Percentiles rank a stretch among this genome's conserved stretches.
phyloP scores from a whole-genome alignment of 1,140 invertebrate species.

The Anthonomus grandis region DNA sequence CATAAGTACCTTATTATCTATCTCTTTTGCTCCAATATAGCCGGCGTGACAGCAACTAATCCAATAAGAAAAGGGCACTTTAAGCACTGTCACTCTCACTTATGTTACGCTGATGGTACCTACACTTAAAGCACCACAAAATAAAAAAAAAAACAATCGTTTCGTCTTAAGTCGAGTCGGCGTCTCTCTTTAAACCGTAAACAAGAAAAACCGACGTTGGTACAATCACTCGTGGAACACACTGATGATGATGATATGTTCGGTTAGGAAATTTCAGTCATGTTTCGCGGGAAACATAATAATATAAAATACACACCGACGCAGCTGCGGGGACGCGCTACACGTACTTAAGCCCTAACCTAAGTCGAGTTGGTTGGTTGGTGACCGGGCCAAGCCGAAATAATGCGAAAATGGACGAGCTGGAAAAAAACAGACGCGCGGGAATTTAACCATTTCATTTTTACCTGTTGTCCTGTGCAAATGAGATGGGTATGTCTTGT shows the following conservation, averaged over 20 bases:
- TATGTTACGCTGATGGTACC: too few relatives aligned
- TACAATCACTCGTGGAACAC: slow-evolving; percentile 9
- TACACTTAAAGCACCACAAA: too few relatives aligned
- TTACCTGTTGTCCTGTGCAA: slow-evolving; percentile 17
- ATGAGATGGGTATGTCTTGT: neutral
- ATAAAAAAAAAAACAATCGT: too few relatives aligned
- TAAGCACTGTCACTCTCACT: neutral
- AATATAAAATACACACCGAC: too few relatives aligned
- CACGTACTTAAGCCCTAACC: too few relatives aligned
- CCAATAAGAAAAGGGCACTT: slow-evolving; percentile 4
- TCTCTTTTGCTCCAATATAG: too few relatives aligned
- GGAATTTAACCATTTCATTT: slow-evolving; percentile 15
- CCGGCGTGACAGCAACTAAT: neutral
- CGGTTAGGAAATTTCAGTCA: slow-evolving; percentile 24
- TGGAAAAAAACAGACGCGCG: slow-evolving; percentile 18
- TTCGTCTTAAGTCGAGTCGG: too few relatives aligned
- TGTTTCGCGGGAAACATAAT: slow-evolving; percentile 16
- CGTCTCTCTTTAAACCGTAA: slow-evolving; percentile 2
- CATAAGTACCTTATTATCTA: too few relatives aligned
- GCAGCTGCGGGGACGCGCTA: slow-evolving; percentile 26
- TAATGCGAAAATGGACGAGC: slow-evolving; percentile 26
- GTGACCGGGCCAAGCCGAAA: slow-evolving; percentile 21
- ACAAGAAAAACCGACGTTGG: slow-evolving; percentile 11
- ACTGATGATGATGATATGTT: slow-evolving; percentile 26
- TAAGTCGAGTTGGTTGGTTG: slow-evolving; percentile 18